Evolutionary conservation across 1,140 invertebrate species (phyloP).

Genomic region (Nautilus pompilius): DNA sequence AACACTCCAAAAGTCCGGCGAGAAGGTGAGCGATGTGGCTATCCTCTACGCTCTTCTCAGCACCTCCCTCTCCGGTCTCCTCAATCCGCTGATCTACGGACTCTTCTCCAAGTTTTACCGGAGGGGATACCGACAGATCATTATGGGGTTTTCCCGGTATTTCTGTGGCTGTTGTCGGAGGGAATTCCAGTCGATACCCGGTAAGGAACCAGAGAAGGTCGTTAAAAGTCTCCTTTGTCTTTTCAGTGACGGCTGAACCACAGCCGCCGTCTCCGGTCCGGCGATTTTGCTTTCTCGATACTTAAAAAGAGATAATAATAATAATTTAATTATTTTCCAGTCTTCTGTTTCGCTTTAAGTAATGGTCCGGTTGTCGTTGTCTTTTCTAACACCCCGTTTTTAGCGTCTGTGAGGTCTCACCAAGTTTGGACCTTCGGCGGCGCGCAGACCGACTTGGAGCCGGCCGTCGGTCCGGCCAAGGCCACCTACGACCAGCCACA

Average conservation of each 20-base stretch:
- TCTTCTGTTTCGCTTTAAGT: neutral
- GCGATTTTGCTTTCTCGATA: neutral
- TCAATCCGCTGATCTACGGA: conserved; percentile 44
- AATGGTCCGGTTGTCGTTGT: neutral
- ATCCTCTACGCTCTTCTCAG: conserved; percentile 40
- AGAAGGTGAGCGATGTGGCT: conserved; percentile 31
- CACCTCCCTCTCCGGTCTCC: conserved; percentile 38
- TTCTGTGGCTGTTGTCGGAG: conserved; percentile 16
- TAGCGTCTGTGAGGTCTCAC: neutral
- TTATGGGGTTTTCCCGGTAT: conserved; percentile 11
- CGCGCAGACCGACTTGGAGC: neutral
- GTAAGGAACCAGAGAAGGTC: conserved; percentile 5
- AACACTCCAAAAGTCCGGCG: conserved; percentile 30
- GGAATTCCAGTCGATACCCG: conserved; percentile 12
- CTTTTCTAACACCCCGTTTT: neutral
- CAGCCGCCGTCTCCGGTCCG: neutral
- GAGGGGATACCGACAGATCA: conserved; percentile 29
- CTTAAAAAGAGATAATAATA: neutral
- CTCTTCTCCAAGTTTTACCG: conserved; percentile 33
- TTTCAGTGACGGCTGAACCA: neutral
- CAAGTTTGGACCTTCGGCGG: neutral
- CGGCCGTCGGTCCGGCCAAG: neutral
- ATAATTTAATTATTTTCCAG: neutral
- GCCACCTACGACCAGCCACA: neutral
- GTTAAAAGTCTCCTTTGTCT: neutral